Evolutionary conservation across 2,888 invertebrate species (phyloP).

Genomic region (Dichetophora obliterata): DNA sequence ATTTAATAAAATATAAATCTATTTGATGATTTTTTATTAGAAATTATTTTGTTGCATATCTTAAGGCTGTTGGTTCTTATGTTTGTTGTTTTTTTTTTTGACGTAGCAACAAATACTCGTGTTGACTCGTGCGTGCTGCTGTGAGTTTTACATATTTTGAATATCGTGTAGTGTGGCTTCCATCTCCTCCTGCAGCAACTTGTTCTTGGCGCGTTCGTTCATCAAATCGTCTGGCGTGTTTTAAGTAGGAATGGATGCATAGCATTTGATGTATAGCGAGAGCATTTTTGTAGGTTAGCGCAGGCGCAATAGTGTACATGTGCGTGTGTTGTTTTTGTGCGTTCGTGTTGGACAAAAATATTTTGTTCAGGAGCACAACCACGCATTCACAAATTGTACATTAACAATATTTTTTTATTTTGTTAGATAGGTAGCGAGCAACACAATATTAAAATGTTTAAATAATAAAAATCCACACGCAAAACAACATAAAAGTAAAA

Average conservation of each 20-base stretch:
- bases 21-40: constrained; percentile 26
- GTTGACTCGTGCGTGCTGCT: constrained; percentile 22
- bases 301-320: constrained; percentile 41
- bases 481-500: constrained; percentile 56
- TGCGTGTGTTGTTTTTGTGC: constrained; percentile 2
- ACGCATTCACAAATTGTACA: constrained; percentile 34
- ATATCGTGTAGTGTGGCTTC: constrained; percentile 99
- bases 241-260: constrained; percentile 41
- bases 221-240: constrained; percentile 86
- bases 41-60: constrained; percentile 14
- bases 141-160: constrained; percentile 90
- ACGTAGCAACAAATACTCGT: constrained; percentile 43
- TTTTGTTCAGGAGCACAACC: constrained; percentile 41
- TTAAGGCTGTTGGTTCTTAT: background rate
- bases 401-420: constrained; percentile 42
- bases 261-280: background rate
- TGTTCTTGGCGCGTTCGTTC: constrained; percentile 95
- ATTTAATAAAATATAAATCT: constrained; percentile 46
- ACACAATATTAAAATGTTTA: constrained; percentile 49
- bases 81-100: constrained; percentile 9
- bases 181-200: constrained; percentile 97
- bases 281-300: constrained; percentile 24
- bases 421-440: constrained; percentile 46
- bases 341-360: constrained; percentile 17
- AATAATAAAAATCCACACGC: constrained; percentile 58